Evolutionary conservation across 2,888 invertebrate species (phyloP).

Genomic region (Polydrusus cervinus): DNA sequence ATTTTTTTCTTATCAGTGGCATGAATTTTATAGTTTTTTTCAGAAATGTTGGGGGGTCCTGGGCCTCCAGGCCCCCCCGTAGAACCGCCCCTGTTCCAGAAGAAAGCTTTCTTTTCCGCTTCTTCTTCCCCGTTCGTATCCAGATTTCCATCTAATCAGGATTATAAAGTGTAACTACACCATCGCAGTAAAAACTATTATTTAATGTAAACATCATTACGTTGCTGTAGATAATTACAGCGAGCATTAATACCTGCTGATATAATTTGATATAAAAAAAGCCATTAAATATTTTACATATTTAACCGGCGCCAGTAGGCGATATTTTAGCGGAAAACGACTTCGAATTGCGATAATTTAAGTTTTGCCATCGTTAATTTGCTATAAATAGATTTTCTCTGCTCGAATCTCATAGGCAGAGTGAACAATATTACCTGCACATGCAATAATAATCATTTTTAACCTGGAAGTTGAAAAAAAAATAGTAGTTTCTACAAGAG

Average conservation of each 20-base stretch:
- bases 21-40: too few relatives aligned
- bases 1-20: too few relatives aligned
- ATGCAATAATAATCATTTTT: too few relatives aligned
- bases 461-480: too few relatives aligned
- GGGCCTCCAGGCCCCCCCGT: too few relatives aligned
- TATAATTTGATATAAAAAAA: conserved; percentile 39
- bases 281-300: conserved; percentile 51
- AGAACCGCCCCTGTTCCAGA: too few relatives aligned
- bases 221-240: conserved; percentile 2
- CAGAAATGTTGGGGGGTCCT: too few relatives aligned
- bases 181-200: conserved; percentile 16
- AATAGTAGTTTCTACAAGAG: too few relatives aligned
- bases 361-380: conserved; percentile 38
- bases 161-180: background rate
- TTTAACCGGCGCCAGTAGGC: conserved; percentile 42
- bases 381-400: conserved; percentile 44
- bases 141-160: background rate
- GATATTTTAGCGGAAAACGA: conserved; percentile 47
- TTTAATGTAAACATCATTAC: conserved; percentile 21
- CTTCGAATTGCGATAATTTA: conserved; percentile 35
- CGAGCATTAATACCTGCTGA: conserved; percentile 19
- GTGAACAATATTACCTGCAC: conserved; percentile 11
- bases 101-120: too few relatives aligned
- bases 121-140: too few relatives aligned
- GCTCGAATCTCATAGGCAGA: conserved; percentile 25